A percentile compares a stretch with the other conserved stretches of the same genome.
Evolutionary conservation across 1,140 invertebrate genomes (phyloP).

Genomic region (Ips nitidus): DNA sequence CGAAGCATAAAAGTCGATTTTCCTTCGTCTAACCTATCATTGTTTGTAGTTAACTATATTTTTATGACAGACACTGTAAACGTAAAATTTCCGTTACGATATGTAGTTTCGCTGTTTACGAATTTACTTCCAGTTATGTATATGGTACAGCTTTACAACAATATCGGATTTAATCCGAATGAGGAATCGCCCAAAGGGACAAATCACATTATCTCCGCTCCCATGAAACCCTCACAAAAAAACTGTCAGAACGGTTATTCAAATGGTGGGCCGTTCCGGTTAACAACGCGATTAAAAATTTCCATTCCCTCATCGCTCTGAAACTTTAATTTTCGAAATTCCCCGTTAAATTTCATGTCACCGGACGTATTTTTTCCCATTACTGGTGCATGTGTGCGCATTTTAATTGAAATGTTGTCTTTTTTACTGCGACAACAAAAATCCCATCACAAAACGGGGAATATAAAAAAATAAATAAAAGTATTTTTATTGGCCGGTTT

Average conservation of each 20-base stretch:
- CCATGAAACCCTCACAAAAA: not conserved
- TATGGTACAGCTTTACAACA: not conserved
- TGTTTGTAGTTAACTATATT: conserved; percentile 3
- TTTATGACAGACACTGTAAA: conserved; percentile 6
- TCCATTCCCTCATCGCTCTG: conserved; percentile 2
- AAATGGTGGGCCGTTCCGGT: not conserved
- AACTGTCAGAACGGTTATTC: not conserved
- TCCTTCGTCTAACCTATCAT: not conserved
- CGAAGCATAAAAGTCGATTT: conserved; percentile 5
- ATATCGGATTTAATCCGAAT: conserved; percentile 1
- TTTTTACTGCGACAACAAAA: not conserved
- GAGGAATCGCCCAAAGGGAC: not conserved
- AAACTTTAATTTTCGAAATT: conserved; percentile 5
- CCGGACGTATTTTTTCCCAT: conserved; percentile 2
- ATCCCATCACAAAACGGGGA: not conserved
- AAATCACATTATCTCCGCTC: not conserved
- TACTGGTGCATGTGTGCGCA: not conserved
- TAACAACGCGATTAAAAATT: conserved; percentile 1
- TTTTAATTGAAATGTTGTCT: conserved; percentile 6
- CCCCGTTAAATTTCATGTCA: conserved; percentile 6
- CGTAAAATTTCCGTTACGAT: conserved; percentile 6
- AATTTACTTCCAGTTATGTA: conserved; percentile 1
- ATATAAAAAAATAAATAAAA: not conserved
- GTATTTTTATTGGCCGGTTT: not conserved
- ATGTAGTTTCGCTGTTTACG: not conserved